Evolutionary conservation across 2,113 vertebrate species (phyloP), one percentile per base, ranked within the genome.

Genomic region (Erinaceus europaeus): DNA sequence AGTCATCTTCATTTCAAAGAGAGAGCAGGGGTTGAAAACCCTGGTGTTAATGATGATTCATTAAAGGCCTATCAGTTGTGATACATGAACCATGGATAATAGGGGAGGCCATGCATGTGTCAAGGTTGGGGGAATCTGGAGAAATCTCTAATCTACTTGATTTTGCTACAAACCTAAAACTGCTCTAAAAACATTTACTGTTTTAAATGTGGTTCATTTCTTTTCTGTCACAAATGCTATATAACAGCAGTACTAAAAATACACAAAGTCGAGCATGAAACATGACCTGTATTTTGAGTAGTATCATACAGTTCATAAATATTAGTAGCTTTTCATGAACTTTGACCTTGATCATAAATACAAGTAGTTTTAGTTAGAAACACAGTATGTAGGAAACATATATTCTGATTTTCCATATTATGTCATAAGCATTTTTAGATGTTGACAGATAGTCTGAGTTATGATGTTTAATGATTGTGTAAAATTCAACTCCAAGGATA

Each of bases 321-420:
- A 34, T 32, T 67, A 86, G 74, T 23, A 20, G n/a, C 50, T 88
- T 92, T 90, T 76, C 20, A 87, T 80, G 55, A 91, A 73, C 64
- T 64, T 87, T 69, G 46, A 85, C 74, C 59, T 90, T 91, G 17
- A 25, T 89, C 61, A 68, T 76, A 89, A 76, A 44, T 75, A 88
- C 29, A 62, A 90, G 61, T 48, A 77, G 42, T 84, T 92, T 90
- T 81, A 87, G 69, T 86, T 77, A 91, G 18, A 71, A 84, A 61
- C 65, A 77, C 3, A 84, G 14, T 50, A 23, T 76, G 67, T 11
- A 93, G 34, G 65, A 91, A 88, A 88, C 36, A 23, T 74, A 27
- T 44, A 77, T 75, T 92, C 46, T 81, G 53, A 72, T 74, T 93
- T 93, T 91, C 85, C 65, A 82, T 38, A 93, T 90, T 94, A 92